Percentiles rank a stretch among this genome's conserved stretches.
Conservation (phyloP, 2,888 invertebrate genomes). For the Meta bourneti region DNA sequence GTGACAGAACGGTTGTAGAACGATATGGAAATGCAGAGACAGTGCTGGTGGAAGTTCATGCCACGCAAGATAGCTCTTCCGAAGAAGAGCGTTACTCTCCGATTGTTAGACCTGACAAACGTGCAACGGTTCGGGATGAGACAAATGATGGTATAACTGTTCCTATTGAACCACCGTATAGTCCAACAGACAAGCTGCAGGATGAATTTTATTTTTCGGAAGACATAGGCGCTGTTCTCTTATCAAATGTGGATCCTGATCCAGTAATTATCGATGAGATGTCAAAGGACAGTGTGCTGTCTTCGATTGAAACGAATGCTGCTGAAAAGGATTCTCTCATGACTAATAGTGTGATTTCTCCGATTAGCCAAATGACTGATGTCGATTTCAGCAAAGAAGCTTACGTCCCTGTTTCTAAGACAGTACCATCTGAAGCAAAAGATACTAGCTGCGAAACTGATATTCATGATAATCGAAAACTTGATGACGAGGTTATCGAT, state of each 20-base stretch:
- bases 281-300: not conserved
- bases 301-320: not conserved
- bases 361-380: not conserved
- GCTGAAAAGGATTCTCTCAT: not conserved
- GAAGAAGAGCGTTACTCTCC: slow-evolving; percentile 72
- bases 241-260: not conserved
- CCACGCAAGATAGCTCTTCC: slow-evolving; percentile 77
- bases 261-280: not conserved
- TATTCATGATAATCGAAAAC: not conserved
- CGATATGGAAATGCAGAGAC: slow-evolving; percentile 78
- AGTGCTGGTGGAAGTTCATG: slow-evolving; percentile 78
- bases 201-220: not conserved
- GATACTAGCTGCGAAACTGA: not conserved
- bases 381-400: not conserved
- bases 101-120: not conserved
- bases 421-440: not conserved
- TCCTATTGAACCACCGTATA: not conserved
- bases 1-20: slow-evolving; percentile 76
- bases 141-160: not conserved
- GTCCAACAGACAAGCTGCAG: not conserved
- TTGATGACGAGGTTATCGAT: not conserved
- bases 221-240: not conserved
- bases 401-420: not conserved
- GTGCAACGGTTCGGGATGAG: not conserved
- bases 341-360: not conserved